A percentile compares a stretch with the other conserved stretches of the same genome.
Evolutionary conservation across 2,113 vertebrate genomes (phyloP).

Genomic region (Phalacrocorax pelagicus): DNA sequence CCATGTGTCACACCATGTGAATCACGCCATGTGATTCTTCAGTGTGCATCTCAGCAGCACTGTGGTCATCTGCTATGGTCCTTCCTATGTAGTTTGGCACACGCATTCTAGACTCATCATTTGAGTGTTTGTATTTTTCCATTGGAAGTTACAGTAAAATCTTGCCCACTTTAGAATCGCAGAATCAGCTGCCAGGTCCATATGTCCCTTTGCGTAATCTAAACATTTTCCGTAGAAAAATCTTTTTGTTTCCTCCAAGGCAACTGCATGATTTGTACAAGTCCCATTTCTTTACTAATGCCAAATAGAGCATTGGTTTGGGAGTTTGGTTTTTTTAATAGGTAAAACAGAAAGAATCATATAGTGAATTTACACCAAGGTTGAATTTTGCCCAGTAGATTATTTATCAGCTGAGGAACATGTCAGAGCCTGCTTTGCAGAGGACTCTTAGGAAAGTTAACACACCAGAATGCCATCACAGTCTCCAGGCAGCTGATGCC

Average conservation of each 20-base stretch:
- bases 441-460: neutral
- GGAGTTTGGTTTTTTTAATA: neutral
- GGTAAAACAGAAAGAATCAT: neutral
- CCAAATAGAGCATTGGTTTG: neutral
- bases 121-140: neutral
- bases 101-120: neutral
- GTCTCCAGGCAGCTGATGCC: neutral
- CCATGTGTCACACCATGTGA: no score
- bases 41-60: neutral
- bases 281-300: neutral
- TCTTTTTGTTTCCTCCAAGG: neutral
- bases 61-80: accelerated
- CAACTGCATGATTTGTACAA: neutral
- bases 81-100: neutral
- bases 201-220: neutral
- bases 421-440: neutral
- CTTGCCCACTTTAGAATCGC: neutral
- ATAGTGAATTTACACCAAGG: neutral
- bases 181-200: neutral
- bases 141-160: neutral
- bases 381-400: neutral
- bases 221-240: neutral
- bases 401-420: neutral
- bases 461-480: neutral
- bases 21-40: neutral